Evolutionary conservation across 2,113 vertebrate species (phyloP).

Genomic region (Pseudolaguvia tuberculata): DNA sequence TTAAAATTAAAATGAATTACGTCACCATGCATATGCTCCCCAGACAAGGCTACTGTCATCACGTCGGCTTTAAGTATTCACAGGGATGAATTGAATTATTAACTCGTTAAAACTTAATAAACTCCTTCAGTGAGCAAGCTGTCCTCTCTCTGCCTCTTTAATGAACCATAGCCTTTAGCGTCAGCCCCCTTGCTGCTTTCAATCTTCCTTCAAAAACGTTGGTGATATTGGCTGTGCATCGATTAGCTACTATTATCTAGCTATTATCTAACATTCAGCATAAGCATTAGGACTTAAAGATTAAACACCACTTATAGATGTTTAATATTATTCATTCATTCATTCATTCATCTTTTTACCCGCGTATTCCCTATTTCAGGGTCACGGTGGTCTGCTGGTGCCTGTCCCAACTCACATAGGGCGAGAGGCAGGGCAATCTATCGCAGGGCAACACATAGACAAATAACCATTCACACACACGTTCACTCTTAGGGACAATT

Average conservation of each 20-base stretch:
- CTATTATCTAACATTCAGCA: too few relatives aligned
- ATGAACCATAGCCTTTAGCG: constrained; percentile 34
- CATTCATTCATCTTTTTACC: too few relatives aligned
- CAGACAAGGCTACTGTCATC: constrained; percentile 37
- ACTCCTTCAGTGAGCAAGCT: constrained; percentile 40
- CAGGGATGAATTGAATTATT: constrained; percentile 52
- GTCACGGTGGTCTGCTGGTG: too few relatives aligned
- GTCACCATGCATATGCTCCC: constrained; percentile 32
- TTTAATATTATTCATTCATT: too few relatives aligned
- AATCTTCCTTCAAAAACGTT: constrained; percentile 39
- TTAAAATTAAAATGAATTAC: constrained; percentile 43
- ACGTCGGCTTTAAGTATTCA: constrained; percentile 26
- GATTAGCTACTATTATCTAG: not conserved
- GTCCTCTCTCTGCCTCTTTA: constrained; percentile 24
- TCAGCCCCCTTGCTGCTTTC: constrained; percentile 20
- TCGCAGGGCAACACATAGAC: too few relatives aligned
- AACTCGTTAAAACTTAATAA: constrained; percentile 56
- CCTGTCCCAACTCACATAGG: too few relatives aligned
- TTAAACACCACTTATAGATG: too few relatives aligned
- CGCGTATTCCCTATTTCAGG: too few relatives aligned
- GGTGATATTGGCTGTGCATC: not conserved
- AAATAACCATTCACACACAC: too few relatives aligned
- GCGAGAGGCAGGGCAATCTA: too few relatives aligned
- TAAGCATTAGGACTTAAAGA: too few relatives aligned
- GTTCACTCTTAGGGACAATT: too few relatives aligned